These are phyloP conservation scores for Mesocricetus auratus DNA, from an alignment of 2,113 vertebrate genomes.

Conservation along the genomic window DNA sequence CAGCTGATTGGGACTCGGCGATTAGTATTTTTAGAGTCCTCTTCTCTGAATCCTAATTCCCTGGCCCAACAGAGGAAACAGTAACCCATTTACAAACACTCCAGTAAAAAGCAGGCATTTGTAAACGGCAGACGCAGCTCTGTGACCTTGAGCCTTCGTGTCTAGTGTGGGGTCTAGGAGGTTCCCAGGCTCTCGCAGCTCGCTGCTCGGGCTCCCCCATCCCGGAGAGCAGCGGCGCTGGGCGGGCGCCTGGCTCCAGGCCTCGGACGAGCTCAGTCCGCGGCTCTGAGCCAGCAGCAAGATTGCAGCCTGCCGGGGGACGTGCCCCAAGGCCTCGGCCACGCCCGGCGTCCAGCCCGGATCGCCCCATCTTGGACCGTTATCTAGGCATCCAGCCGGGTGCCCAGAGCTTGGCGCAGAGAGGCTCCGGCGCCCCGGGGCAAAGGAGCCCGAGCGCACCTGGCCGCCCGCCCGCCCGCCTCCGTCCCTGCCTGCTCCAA, in stretches of 20 bases:
- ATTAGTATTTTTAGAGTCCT: constrained; percentile 79
- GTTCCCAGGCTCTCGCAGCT: neutral
- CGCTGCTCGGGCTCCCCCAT: neutral
- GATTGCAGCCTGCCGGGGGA: neutral
- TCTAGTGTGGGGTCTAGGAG: constrained; percentile 11
- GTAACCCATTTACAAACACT: constrained; percentile 59
- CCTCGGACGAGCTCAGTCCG: neutral
- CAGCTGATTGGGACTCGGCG: constrained; percentile 63
- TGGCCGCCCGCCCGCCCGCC: constrained; percentile 5
- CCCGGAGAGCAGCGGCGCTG: neutral
- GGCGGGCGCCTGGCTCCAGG: constrained; percentile 39
- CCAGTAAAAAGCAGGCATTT: constrained; percentile 37
- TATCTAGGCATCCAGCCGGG: neutral
- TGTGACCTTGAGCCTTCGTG: constrained; percentile 60
- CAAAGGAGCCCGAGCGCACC: neutral
- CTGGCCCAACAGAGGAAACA: constrained; percentile 47
- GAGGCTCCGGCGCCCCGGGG: neutral
- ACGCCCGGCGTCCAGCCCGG: neutral
- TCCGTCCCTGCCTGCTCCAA: neutral
- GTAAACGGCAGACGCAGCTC: constrained; percentile 43
- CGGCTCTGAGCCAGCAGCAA: neutral
- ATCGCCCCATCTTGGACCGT: neutral
- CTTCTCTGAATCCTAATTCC: constrained; percentile 74
- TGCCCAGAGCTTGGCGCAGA: neutral
- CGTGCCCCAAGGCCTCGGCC: neutral